These are phyloP conservation scores for Drosophila albomicans DNA, from an alignment of 1,140 invertebrate genomes.

Conservation along the genomic window DNA sequence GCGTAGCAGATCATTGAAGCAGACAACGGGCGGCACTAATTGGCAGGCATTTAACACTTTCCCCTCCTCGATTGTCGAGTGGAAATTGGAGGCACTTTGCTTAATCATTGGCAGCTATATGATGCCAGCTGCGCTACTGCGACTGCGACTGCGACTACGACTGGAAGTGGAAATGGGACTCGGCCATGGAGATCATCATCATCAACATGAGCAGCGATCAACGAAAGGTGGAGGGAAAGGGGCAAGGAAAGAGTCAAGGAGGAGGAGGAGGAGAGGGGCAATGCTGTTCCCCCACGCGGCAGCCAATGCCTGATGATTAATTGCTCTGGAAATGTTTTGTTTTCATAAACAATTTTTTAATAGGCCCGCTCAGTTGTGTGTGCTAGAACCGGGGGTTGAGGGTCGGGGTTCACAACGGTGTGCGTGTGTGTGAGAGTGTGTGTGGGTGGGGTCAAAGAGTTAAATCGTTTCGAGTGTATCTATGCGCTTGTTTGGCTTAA, in stretches of 20 bases:
- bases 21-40: conserved; percentile 69
- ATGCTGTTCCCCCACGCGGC: conserved; percentile 65
- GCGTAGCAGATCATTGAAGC: conserved; percentile 34
- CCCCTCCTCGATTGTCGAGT: conserved; percentile 47
- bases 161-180: conserved; percentile 4
- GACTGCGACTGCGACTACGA: conserved; percentile 26
- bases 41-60: conserved; percentile 79
- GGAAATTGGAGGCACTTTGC: conserved; percentile 65
- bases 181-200: conserved; percentile 62
- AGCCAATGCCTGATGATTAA: conserved; percentile 70
- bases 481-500: conserved; percentile 62
- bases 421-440: conserved; percentile 54
- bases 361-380: conserved; percentile 49
- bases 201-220: conserved; percentile 38
- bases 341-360: conserved; percentile 84
- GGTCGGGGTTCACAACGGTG: conserved; percentile 21
- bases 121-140: conserved; percentile 41
- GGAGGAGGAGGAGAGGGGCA: background rate
- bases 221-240: conserved; percentile 14
- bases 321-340: conserved; percentile 77
- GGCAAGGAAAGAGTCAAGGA: conserved; percentile 33
- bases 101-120: conserved; percentile 38
- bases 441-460: conserved; percentile 78
- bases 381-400: conserved; percentile 5
- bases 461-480: conserved; percentile 76